Conservation (phyloP, 1,140 invertebrate genomes). For the Heliconius congener region DNA sequence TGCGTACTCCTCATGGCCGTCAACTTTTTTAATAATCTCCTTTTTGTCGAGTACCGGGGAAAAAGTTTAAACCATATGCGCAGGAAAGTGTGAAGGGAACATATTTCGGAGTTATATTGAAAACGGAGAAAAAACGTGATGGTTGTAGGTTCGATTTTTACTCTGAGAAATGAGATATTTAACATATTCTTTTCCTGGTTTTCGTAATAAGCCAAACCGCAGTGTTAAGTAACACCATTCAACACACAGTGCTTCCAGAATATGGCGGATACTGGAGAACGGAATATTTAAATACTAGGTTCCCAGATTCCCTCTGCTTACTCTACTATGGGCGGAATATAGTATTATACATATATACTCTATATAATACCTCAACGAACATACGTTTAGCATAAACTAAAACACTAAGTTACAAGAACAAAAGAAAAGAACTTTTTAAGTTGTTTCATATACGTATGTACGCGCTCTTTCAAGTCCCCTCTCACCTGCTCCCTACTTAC, state of each 20-base stretch:
- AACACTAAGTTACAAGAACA: background rate
- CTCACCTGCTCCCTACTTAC: background rate
- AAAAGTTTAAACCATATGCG: background rate
- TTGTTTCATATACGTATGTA: background rate
- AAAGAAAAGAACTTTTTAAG: constrained; percentile 1
- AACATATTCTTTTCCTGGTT: too few relatives aligned
- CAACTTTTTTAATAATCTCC: constrained; percentile 1
- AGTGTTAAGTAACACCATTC: too few relatives aligned
- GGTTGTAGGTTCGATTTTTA: too few relatives aligned
- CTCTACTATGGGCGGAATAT: too few relatives aligned
- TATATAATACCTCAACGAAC: background rate
- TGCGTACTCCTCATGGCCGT: background rate
- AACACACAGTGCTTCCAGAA: too few relatives aligned
- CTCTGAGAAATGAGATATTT: too few relatives aligned
- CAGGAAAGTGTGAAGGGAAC: background rate
- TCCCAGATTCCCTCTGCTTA: too few relatives aligned
- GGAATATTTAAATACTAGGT: too few relatives aligned
- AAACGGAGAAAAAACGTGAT: background rate
- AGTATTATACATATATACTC: background rate
- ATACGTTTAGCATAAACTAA: background rate
- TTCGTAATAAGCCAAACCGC: too few relatives aligned
- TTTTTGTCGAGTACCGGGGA: background rate
- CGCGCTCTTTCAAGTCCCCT: background rate
- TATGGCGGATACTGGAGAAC: too few relatives aligned
- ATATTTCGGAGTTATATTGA: background rate